Base-by-base conservation (phyloP, 2,888 invertebrate genomes). In the Leptodirus hochenwartii region DNA sequence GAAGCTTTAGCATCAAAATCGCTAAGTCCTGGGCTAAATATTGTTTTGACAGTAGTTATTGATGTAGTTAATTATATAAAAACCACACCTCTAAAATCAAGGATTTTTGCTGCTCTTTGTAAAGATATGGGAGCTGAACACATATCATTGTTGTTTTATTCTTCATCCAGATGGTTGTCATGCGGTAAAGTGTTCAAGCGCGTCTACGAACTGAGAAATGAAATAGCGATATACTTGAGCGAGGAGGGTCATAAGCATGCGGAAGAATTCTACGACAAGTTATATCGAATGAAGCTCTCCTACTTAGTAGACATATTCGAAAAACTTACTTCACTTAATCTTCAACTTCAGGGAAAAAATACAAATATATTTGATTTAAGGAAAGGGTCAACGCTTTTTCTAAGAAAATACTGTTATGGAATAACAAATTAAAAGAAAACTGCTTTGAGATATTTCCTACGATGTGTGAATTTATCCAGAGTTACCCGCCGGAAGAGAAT, bases 1-100 rank as follows among this genome's bases (percentile, higher is more conserved):
- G 30, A 34, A 27, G 31, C 35, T 27, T 28, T 34, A 11, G 34
- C 27, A 4, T 16, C 35, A 11, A 35, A 34, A 20, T n/a, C 34
- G 34, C 26, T 34, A 17, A 24, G 23, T 10, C 30, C 27, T 27
- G 30, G 20, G 17, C 17, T 35, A 22, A 35, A 35, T 25, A 17
- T 25, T 17, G 30, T 34, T 14, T 16, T 35, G n/a, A n/a, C n/a
- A n/a, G n/a, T n/a, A n/a, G n/a, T n/a, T n/a, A n/a, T n/a, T n/a
- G n/a, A n/a, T n/a, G n/a, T n/a, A n/a, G n/a, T n/a, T n/a, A n/a
- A n/a, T n/a, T n/a, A n/a, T n/a, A n/a, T n/a, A n/a, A n/a, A n/a
- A n/a, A n/a, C n/a, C n/a, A n/a, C n/a, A n/a, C n/a, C n/a, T n/a
- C n/a, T n/a, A n/a, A n/a, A n/a, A n/a, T n/a, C n/a, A n/a, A n/a